Evolutionary conservation across 2,113 vertebrate species (phyloP), one percentile per base, ranked within the genome.

Genomic region (Eulemur macaco): DNA sequence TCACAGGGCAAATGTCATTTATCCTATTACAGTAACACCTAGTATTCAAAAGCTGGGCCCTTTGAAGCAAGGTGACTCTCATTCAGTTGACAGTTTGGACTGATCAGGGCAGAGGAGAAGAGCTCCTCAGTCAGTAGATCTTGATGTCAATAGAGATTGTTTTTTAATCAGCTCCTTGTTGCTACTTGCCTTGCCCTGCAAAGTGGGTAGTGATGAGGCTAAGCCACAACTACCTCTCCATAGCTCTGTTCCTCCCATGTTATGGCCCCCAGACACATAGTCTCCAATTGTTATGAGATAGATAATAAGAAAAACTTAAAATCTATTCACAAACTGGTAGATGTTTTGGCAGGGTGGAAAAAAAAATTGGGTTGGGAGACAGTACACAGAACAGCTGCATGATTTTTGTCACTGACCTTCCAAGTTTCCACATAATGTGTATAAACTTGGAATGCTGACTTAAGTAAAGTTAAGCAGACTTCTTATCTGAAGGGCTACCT

Each of bases 1-100:
- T 90, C 91, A 71, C 25, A 85, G 90, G 64, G 47, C 81, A 96
- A 95, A 92, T 91, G 81, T 74, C 56, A 17, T 86, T 92, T 90
- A 90, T 83, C 87, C 71, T 84, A 76, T 91, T 85, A 91, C 60
- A 77, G 52, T 84, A 71, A 87, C 54, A 91, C 58, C 23, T 68
- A 52, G 71, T 11, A 64, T 20, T 37, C 92, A 92, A 86, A 91
- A 88, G 69, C 29, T 47, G 21, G 23, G 64, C 34, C 64, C 88
- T 96, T 74, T 71, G 76, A 84, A 85, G 85, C 52, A 74, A 82
- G 10, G 42, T 91, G 66, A 66, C 37, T 64, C 34, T 86, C 69
- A 74, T 31, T 73, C n/a, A 37, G n/a, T 56, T 89, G 68, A 92
- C 64, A n/a, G 47, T 39, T 69, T 90, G 71, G n/a, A 69, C 39